Evolutionary conservation across 2,113 vertebrate genomes (phyloP), one percentile per base, ranked within the genome.

Genomic region (Cebidichthys violaceus): DNA sequence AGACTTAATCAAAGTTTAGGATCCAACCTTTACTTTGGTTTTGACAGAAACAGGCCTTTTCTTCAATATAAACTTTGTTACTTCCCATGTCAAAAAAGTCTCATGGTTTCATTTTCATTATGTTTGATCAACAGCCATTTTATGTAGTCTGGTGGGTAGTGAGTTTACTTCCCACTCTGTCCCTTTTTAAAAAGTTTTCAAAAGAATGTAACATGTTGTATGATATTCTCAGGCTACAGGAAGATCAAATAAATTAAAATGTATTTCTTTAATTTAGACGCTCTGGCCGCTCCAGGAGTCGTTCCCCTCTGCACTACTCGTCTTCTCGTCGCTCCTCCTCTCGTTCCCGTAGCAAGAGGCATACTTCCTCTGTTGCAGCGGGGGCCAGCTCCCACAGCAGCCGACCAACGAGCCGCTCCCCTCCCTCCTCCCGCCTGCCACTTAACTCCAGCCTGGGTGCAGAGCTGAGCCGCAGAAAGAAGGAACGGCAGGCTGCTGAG

Each of bases 371-470:
- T 3, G 96, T 43, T 2, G 89, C 86, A 10, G 65, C 69, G 1
- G 92, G 92, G 0, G 70, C 80, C 35, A 81, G 88, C 64, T 84
- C 97, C 29, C 96, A 96, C 85, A 98, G 96, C 87, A 96, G 94
- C 86, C 96, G 97, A 83, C 97, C 97, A 80, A 92, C 97, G 64
- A 98, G 97, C 70, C 98, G 97, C 24, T 98, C 98, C 0, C 97
- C 98, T 0, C 97, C 98, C 0, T 92, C 98, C 2, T 96, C 94
- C 0, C 94, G 96, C 62, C 95, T 99, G 29, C 98, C 98, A 0
- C 94, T 99, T 10, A 97, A 97, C 88, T 99, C 98, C 82, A 99
- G 98, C 71, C 94, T 99, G 8, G 98, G 98, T 22, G 98, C 98
- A 3, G 97, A 99, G 90, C 96, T 99, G 61, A 99, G 94, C 83